Evolutionary conservation across 2,113 vertebrate genomes (phyloP).

Genomic region (Rafetus swinhoei): DNA sequence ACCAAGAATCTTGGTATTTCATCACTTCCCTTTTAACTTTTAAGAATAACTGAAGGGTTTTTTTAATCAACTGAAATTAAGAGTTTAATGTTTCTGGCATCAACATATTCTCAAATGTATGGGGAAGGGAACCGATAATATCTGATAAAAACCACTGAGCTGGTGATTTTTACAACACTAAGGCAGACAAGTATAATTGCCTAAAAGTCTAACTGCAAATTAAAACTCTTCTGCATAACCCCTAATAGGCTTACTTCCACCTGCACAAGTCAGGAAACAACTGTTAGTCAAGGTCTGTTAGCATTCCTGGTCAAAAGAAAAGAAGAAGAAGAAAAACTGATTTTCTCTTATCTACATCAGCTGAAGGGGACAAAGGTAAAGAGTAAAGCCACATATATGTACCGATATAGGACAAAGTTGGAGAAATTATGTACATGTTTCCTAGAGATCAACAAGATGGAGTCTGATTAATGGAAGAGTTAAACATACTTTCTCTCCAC

Average conservation of each 20-base stretch:
- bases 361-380: neutral
- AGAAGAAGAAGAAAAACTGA: neutral
- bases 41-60: neutral
- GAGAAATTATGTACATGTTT: neutral
- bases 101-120: neutral
- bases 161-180: fast-evolving
- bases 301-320: neutral
- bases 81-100: neutral
- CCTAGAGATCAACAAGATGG: neutral
- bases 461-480: neutral
- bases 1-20: slow-evolving; percentile 34
- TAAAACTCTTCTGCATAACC: fast-evolving
- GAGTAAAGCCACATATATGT: fast-evolving
- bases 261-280: neutral
- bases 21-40: slow-evolving; percentile 15
- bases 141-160: fast-evolving
- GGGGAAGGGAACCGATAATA: neutral
- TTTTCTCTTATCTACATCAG: fast-evolving
- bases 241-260: neutral
- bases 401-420: fast-evolving
- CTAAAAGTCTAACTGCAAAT: neutral
- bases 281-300: neutral
- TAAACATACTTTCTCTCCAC: neutral
- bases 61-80: slow-evolving; percentile 25
- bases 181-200: neutral